Conservation (phyloP, 2,113 vertebrate genomes). For the Platysternon megacephalum region DNA sequence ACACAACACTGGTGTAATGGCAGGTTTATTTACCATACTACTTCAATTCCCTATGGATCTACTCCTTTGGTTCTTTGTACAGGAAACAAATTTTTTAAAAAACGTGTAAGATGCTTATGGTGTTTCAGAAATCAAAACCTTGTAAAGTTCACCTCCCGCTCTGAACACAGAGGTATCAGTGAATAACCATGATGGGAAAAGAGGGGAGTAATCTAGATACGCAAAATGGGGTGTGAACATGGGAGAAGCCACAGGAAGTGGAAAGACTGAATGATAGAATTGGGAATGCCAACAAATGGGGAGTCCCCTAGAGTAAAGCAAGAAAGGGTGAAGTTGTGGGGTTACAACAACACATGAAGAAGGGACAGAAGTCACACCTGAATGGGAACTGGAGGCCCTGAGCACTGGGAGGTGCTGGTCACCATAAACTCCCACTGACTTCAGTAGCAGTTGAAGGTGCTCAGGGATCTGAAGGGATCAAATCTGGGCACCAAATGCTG, state of each 20-base stretch:
- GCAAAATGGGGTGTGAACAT: background rate
- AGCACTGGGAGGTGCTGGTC: too few species aligned
- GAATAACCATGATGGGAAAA: background rate
- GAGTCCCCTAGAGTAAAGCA: background rate
- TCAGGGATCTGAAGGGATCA: too few species aligned
- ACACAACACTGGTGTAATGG: background rate
- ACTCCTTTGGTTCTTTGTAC: background rate
- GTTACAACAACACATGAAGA: background rate
- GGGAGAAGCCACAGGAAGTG: background rate
- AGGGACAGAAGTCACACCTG: too few species aligned
- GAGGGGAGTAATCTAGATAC: background rate
- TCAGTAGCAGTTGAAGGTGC: too few species aligned
- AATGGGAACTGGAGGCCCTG: too few species aligned
- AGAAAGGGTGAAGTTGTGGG: background rate
- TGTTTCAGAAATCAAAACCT: background rate
- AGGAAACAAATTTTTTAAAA: constrained; percentile 43
- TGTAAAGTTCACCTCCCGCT: constrained; percentile 1
- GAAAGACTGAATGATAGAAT: background rate
- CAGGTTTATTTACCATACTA: constrained; percentile 21
- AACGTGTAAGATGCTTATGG: constrained; percentile 15
- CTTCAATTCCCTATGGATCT: constrained; percentile 25
- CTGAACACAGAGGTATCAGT: background rate
- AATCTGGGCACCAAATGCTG: too few species aligned
- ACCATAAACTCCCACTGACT: too few species aligned
- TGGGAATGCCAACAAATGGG: background rate